Conservation (phyloP, 2,797 vertebrate species). For the Pogoniulus pusillus region DNA sequence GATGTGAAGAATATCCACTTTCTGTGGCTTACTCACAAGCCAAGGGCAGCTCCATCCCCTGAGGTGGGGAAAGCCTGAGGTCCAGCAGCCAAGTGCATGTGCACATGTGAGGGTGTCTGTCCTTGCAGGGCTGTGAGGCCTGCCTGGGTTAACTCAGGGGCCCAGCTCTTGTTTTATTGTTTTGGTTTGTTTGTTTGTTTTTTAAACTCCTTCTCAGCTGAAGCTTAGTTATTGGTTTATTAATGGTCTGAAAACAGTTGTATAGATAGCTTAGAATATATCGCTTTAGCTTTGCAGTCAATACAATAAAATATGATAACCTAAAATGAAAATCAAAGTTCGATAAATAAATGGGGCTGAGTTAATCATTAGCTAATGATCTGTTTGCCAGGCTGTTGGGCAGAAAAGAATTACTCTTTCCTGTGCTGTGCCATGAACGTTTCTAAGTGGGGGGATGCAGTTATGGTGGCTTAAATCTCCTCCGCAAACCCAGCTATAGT, state of each 20-base stretch:
- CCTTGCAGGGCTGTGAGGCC: not conserved
- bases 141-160: not conserved
- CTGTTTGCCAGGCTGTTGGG: conserved; percentile 1
- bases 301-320: not conserved
- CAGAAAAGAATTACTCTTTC: not conserved
- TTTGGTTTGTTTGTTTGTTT: not conserved
- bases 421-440: not conserved
- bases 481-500: not conserved
- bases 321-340: conserved; percentile 2
- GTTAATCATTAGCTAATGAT: conserved; percentile 48
- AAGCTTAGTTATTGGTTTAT: not conserved
- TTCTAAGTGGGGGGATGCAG: not conserved
- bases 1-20: conserved; percentile 41
- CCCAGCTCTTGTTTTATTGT: not conserved
- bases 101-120: not conserved
- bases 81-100: not conserved
- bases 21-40: not conserved
- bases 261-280: not conserved
- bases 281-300: not conserved
- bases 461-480: not conserved
- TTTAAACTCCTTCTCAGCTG: not conserved
- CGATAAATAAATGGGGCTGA: conserved; percentile 7
- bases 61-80: not conserved
- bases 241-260: not conserved
- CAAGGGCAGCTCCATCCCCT: not conserved